Percentiles rank a stretch among this genome's conserved stretches.
These are phyloP conservation scores for Hydrolagus affinis DNA, from an alignment of 2,113 vertebrate species.

Conservation along the genomic window DNA sequence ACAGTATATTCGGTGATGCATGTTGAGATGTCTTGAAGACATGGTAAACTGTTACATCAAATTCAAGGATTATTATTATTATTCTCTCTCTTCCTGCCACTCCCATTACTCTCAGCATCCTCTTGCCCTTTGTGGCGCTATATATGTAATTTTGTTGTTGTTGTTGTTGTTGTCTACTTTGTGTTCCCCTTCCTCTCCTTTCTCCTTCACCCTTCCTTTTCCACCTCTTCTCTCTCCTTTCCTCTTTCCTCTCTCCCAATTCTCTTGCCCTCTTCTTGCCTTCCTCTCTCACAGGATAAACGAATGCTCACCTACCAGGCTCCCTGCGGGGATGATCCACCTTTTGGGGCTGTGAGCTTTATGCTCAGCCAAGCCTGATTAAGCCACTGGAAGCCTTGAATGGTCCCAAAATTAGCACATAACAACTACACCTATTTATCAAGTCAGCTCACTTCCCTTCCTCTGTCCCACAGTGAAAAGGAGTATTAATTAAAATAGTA, in stretches of 20 bases:
- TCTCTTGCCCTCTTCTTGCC: not conserved
- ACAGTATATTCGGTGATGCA: no score
- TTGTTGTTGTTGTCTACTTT: no score
- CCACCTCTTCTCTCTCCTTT: no score
- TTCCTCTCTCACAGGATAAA: conserved; percentile 54
- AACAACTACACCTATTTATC: conserved; percentile 68
- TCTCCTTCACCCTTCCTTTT: not conserved
- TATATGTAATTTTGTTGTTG: no score
- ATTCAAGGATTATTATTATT: no score
- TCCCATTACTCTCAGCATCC: no score
- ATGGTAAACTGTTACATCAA: no score
- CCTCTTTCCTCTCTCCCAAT: not conserved
- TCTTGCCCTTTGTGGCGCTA: no score
- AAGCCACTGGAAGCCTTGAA: conserved; percentile 53
- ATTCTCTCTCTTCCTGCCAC: no score
- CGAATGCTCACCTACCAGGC: conserved; percentile 68
- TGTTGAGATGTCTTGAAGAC: no score
- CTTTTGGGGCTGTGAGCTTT: conserved; percentile 59
- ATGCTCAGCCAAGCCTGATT: conserved; percentile 61
- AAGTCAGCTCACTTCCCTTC: conserved; percentile 55
- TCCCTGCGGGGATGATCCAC: conserved; percentile 62
- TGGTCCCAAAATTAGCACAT: conserved; percentile 49
- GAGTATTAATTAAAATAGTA: conserved; percentile 73
- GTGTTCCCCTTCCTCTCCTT: not conserved
- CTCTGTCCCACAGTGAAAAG: conserved; percentile 55